Conservation (phyloP, 2,797 vertebrate genomes). For the Hydrolagus colliei region DNA sequence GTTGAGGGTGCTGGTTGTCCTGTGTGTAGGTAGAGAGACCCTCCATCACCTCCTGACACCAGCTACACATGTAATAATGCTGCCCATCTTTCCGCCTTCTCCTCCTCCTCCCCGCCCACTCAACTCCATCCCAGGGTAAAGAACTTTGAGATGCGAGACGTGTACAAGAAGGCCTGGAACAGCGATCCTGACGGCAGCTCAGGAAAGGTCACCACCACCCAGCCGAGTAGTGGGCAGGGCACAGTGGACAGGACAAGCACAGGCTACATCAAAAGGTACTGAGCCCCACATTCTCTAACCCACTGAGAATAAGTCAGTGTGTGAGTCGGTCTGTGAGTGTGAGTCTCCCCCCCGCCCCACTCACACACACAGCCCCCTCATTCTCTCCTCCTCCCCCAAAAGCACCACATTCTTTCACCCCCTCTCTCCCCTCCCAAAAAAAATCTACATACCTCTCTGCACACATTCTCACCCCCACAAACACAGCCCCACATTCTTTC, state of each 20-base stretch:
- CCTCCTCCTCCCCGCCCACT: slow-evolving; percentile 53
- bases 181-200: slow-evolving; percentile 47
- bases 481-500: no score
- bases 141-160: slow-evolving; percentile 75
- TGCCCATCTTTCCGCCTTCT: slow-evolving; percentile 49
- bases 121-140: slow-evolving; percentile 61
- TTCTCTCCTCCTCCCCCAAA: no score
- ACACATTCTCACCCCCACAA: no score
- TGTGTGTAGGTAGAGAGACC: background rate
- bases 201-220: slow-evolving; percentile 64
- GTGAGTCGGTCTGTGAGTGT: no score
- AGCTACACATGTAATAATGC: no score
- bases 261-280: slow-evolving; percentile 79
- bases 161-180: slow-evolving; percentile 81
- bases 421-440: no score
- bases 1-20: background rate
- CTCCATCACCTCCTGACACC: no score
- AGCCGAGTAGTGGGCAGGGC: slow-evolving; percentile 62
- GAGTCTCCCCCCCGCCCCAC: no score
- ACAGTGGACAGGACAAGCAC: slow-evolving; percentile 37
- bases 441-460: no score
- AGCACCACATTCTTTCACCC: no score
- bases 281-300: background rate
- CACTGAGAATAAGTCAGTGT: background rate
- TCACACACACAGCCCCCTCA: no score